Evolutionary conservation across 1,140 invertebrate species (phyloP).

Genomic region (Agraylea sexmaculata): DNA sequence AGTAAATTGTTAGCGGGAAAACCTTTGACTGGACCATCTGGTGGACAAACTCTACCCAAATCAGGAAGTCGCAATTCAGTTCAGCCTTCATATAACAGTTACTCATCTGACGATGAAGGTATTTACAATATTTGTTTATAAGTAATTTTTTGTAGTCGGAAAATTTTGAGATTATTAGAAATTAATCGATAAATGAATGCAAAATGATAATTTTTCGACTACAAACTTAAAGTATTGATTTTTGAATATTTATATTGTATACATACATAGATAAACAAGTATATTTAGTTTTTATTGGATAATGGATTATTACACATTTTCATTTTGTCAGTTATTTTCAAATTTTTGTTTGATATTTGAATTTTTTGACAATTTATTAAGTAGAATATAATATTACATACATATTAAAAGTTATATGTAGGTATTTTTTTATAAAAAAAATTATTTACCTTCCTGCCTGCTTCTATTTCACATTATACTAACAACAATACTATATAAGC

Average conservation of each 20-base stretch:
- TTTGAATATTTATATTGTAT: conserved; percentile 3
- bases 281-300: background rate
- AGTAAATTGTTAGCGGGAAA: conserved; percentile 25
- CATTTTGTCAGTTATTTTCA: background rate
- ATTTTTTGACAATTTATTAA: conserved; percentile 1
- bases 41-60: conserved; percentile 33
- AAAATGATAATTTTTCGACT: background rate
- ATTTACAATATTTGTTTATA: conserved; percentile 29
- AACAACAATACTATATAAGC: conserved; percentile 26
- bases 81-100: conserved; percentile 59
- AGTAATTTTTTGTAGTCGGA: background rate
- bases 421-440: background rate
- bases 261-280: conserved; percentile 5
- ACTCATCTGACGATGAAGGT: conserved; percentile 83
- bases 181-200: background rate
- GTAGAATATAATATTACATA: too few species aligned
- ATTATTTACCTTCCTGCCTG: conserved; percentile 39
- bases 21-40: background rate
- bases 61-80: conserved; percentile 31
- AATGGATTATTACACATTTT: background rate
- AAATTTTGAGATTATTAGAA: conserved; percentile 2
- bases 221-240: background rate
- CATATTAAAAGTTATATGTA: background rate
- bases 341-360: background rate
- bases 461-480: conserved; percentile 34